These are phyloP conservation scores for Gopherus flavomarginatus DNA, from an alignment of 2,113 vertebrate genomes.

Conservation along the genomic window DNA sequence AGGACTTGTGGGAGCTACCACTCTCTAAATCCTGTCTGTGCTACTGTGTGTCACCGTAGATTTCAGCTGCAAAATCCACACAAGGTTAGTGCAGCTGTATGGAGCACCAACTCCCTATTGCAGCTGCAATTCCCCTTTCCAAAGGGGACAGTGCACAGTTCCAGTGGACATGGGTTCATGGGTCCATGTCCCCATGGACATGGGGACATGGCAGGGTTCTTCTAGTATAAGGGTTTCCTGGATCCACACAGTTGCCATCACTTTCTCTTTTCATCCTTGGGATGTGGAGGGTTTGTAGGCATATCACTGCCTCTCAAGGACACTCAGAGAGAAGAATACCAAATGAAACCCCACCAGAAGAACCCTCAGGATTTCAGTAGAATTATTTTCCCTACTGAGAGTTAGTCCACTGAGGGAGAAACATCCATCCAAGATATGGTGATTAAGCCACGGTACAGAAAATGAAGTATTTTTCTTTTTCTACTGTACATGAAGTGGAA, in stretches of 20 bases:
- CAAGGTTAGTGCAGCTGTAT: neutral
- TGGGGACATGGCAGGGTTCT: neutral
- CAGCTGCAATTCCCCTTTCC: neutral
- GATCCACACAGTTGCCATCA: neutral
- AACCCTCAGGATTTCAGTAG: accelerated
- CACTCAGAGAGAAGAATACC: neutral
- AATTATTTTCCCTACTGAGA: accelerated
- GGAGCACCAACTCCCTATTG: neutral
- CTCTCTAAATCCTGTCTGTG: neutral
- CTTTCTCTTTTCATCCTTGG: neutral
- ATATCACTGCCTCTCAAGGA: neutral
- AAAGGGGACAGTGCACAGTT: accelerated
- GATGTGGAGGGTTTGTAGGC: neutral
- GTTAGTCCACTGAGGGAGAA: neutral
- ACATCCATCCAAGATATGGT: neutral
- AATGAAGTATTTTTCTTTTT: slow-evolving; percentile 31
- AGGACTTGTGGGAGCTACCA: neutral
- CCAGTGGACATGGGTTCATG: neutral
- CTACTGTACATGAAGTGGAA: neutral
- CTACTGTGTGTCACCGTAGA: neutral
- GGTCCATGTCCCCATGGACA: no score
- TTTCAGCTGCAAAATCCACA: neutral
- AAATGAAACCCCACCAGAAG: neutral
- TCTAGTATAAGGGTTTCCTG: neutral
- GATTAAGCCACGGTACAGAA: neutral